Evolutionary conservation across 1,140 invertebrate species (phyloP), one percentile per base, ranked within the genome.

Genomic region (Pentalonia nigronervosa): DNA sequence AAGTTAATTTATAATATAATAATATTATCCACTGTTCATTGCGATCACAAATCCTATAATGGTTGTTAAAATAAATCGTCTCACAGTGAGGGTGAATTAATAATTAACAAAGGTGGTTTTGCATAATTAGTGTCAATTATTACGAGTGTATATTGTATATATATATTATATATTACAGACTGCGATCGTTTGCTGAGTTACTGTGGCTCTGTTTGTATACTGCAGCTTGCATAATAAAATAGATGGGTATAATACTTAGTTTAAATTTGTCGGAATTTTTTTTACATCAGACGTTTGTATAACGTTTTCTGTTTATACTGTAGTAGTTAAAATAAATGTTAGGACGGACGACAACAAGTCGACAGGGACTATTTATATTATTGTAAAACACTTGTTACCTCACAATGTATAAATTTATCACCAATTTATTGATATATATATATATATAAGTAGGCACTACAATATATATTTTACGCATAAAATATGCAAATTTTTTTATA

Each of bases 21-120:
- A 87, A 48, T 87, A 87, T 81, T 41, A 84, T 53, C n/a, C n/a
- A 17, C 34, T 50, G 86, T 88, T 88, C 36, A 88, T 50, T 50
- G 48, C 86, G 86, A 88, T 88, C 20, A 36, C 45, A 50, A 88
- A 88, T 88, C 47, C 47, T 50, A 67, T 67, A 50, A 48, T 50
- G 34, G n/a, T 53, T 48, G n/a, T 50, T 50, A 47, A 84, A 88
- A 88, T 88, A 50, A 88, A 88, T 88, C 86, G 86, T 88, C 8
- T 50, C 47, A n/a, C 50, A 50, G 34, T 48, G 47, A n/a, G n/a
- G n/a, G 21, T 7, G 47, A 88, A 88, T 88, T 88, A 88, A 88
- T 88, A 45, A 41, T n/a, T 50, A 53, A 88, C 21, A 47, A 88
- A 88, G 48, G 47, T 30, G 21, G 86, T 88, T 88, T 53, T 88